phyloP scores from a whole-genome alignment of 2,797 vertebrate species.

The Poeciliopsis infans region DNA sequence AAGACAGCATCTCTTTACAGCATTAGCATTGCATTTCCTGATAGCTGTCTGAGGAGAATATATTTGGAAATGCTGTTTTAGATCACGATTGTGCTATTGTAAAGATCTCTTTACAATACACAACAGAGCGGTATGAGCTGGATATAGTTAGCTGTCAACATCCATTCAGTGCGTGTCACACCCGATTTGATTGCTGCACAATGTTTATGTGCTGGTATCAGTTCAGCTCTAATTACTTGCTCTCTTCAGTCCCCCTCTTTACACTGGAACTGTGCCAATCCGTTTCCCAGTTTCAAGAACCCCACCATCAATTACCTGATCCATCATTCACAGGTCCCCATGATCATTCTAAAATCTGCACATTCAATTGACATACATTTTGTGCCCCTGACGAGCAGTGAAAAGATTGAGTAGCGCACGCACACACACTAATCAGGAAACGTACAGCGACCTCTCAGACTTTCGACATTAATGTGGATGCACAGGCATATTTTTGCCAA shows the following conservation, averaged over 20 bases:
- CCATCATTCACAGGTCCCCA: conserved; percentile 56
- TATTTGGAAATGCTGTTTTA: not conserved
- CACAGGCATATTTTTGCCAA: conserved; percentile 39
- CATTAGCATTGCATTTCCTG: not conserved
- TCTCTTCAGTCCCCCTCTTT: conserved; percentile 29
- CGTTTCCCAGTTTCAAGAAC: conserved; percentile 60
- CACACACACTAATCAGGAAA: conserved; percentile 15
- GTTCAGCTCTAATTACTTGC: conserved; percentile 51
- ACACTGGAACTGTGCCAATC: conserved; percentile 58
- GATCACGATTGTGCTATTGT: not conserved
- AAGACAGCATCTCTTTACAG: not conserved
- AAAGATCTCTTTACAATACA: conserved; percentile 1
- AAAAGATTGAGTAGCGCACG: conserved; percentile 15
- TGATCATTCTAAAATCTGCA: conserved; percentile 51
- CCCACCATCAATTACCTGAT: conserved; percentile 73
- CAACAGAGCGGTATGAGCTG: conserved; percentile 4
- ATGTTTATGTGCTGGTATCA: conserved; percentile 38
- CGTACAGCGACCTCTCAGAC: conserved; percentile 16
- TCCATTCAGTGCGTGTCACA: conserved; percentile 33
- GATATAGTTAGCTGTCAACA: conserved; percentile 36
- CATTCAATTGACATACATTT: conserved; percentile 20
- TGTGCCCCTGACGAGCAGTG: conserved; percentile 9
- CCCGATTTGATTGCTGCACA: conserved; percentile 44
- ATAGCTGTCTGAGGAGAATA: not conserved
- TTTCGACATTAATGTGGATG: conserved; percentile 25